Evolutionary conservation across 1,140 invertebrate genomes (phyloP).

Genomic region (Venustaconcha ellipsiformis): DNA sequence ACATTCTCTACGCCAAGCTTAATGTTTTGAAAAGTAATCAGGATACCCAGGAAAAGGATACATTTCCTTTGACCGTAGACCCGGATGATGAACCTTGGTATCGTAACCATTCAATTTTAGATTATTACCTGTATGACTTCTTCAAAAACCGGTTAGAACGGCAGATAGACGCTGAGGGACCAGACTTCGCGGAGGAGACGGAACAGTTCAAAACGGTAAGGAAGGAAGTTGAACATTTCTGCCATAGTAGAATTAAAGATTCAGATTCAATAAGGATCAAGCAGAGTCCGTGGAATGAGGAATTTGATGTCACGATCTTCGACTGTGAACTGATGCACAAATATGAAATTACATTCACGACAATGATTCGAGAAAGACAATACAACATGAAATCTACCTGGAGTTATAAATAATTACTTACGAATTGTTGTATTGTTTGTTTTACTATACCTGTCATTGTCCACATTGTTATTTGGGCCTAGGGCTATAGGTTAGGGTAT

Average conservation of each 20-base stretch:
- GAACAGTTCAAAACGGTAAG: conserved; percentile 28
- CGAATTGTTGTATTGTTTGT: no score
- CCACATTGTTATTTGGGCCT: no score
- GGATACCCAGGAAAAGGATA: background rate
- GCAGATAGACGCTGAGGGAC: conserved; percentile 21
- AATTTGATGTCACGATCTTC: conserved; percentile 18
- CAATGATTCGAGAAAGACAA: conserved; percentile 20
- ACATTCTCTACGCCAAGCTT: conserved; percentile 56
- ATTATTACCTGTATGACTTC: conserved; percentile 42
- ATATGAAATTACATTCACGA: conserved; percentile 19
- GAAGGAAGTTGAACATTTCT: conserved; percentile 31
- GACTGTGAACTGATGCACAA: conserved; percentile 24
- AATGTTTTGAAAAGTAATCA: conserved; percentile 14
- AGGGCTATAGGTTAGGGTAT: no score
- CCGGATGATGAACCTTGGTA: conserved; percentile 10
- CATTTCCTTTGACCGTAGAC: background rate
- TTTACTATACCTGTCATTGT: no score
- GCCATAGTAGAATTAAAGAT: conserved; percentile 1
- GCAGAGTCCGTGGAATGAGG: conserved; percentile 19
- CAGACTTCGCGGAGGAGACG: conserved; percentile 34
- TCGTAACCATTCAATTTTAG: conserved; percentile 21
- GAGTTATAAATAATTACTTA: no score
- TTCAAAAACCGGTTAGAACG: conserved; percentile 25
- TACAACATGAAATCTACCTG: background rate
- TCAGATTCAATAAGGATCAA: conserved; percentile 1